Evolutionary conservation across 2,888 invertebrate species (phyloP).

Genomic region (Hemistola chrysoprasaria): DNA sequence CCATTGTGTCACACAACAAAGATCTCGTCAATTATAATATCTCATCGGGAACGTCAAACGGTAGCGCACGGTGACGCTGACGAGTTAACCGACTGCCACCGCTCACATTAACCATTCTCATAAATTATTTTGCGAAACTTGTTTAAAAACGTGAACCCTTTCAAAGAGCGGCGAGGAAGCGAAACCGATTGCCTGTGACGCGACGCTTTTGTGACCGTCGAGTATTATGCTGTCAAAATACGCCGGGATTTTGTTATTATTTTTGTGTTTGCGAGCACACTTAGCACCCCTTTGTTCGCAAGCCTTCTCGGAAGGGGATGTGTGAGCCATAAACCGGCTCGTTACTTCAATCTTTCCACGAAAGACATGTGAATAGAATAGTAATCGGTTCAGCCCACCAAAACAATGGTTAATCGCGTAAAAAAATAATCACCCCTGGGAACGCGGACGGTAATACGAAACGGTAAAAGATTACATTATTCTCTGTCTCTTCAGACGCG

Average conservation of each 20-base stretch:
- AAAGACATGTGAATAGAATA: conserved; percentile 72
- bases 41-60: conserved; percentile 73
- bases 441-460: conserved; percentile 38
- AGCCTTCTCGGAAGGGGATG: conserved; percentile 73
- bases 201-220: conserved; percentile 75
- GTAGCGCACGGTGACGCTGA: conserved; percentile 63
- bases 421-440: conserved; percentile 36
- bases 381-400: conserved; percentile 55
- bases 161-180: conserved; percentile 73
- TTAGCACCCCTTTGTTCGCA: conserved; percentile 75
- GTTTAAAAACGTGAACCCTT: conserved; percentile 63
- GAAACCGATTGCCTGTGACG: conserved; percentile 80
- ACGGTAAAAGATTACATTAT: conserved; percentile 46
- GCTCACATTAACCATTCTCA: conserved; percentile 61
- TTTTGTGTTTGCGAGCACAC: conserved; percentile 80
- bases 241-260: conserved; percentile 81
- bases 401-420: conserved; percentile 53
- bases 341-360: conserved; percentile 67
- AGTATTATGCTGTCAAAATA: conserved; percentile 82
- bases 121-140: conserved; percentile 80
- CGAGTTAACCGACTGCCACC: conserved; percentile 58
- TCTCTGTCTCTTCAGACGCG: conserved; percentile 49
- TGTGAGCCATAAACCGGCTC: conserved; percentile 61
- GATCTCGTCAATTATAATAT: conserved; percentile 81
- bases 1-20: conserved; percentile 75